phyloP scores from a whole-genome alignment of 2,888 invertebrate species.

The Pseudococcus jackbeardsleyi region DNA sequence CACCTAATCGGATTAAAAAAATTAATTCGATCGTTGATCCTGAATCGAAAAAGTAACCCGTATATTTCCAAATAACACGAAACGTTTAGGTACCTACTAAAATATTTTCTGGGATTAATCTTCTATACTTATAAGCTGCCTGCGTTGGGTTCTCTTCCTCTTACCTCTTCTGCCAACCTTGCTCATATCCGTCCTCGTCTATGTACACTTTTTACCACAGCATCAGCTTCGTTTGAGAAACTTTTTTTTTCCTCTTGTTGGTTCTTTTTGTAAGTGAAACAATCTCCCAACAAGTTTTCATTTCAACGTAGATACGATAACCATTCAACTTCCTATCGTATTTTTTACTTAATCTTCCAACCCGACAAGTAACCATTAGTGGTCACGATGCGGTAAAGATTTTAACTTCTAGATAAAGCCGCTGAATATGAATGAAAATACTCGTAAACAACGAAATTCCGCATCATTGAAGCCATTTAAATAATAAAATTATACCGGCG shows the following conservation, averaged over 20 bases:
- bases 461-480: conserved; percentile 50
- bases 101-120: background rate
- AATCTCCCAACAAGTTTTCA: conserved; percentile 48
- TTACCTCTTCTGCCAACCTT: background rate
- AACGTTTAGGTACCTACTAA: background rate
- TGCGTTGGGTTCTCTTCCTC: background rate
- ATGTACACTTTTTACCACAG: background rate
- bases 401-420: conserved; percentile 38
- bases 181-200: background rate
- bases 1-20: background rate
- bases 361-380: conserved; percentile 51
- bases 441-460: conserved; percentile 55
- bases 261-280: background rate
- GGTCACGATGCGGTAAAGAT: conserved; percentile 51
- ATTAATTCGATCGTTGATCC: conserved; percentile 3
- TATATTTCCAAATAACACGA: background rate
- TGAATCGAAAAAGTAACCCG: background rate
- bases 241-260: background rate
- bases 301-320: background rate
- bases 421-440: conserved; percentile 53
- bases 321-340: conserved; percentile 44
- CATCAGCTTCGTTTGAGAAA: background rate
- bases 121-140: background rate
- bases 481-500: conserved; percentile 39
- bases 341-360: conserved; percentile 46